These are phyloP conservation scores for Forbesichthys papilliferus DNA, from an alignment of 2,113 vertebrate genomes.

Conservation along the genomic window DNA sequence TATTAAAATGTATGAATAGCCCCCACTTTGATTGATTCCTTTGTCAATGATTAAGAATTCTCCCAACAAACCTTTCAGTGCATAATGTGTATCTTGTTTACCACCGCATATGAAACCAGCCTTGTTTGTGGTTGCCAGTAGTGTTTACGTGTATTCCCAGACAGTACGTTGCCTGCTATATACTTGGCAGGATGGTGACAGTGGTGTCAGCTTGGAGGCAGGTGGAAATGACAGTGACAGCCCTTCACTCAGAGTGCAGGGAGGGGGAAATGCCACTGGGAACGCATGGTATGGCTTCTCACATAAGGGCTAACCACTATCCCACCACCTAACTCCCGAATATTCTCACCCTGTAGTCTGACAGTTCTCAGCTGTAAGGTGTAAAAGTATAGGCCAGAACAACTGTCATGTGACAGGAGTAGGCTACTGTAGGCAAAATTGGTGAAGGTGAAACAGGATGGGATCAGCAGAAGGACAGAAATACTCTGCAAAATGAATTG, in stretches of 20 bases:
- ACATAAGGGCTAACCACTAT: conserved; percentile 62
- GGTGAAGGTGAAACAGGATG: neutral
- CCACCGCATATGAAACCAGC: neutral
- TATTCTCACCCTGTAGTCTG: conserved; percentile 5
- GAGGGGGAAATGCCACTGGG: conserved; percentile 16
- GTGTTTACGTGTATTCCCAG: neutral
- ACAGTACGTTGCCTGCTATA: conserved; percentile 27
- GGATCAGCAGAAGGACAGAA: too few species aligned
- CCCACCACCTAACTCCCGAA: neutral
- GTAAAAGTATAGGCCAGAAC: neutral
- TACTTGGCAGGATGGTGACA: conserved; percentile 15
- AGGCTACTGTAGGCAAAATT: neutral
- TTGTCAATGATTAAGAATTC: conserved; percentile 32
- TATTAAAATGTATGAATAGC: conserved; percentile 47
- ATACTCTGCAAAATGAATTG: neutral
- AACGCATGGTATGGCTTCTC: conserved; percentile 34
- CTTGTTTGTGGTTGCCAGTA: neutral
- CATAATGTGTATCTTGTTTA: too few species aligned
- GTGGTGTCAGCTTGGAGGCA: conserved; percentile 34
- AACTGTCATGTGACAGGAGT: neutral
- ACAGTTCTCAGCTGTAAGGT: neutral
- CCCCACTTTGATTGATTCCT: conserved; percentile 70
- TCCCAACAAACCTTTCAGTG: neutral
- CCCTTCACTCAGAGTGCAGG: conserved; percentile 51
- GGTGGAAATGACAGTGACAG: conserved; percentile 57